Conservation (phyloP, 2,888 invertebrate species). For the Eupelmus urozonus region DNA sequence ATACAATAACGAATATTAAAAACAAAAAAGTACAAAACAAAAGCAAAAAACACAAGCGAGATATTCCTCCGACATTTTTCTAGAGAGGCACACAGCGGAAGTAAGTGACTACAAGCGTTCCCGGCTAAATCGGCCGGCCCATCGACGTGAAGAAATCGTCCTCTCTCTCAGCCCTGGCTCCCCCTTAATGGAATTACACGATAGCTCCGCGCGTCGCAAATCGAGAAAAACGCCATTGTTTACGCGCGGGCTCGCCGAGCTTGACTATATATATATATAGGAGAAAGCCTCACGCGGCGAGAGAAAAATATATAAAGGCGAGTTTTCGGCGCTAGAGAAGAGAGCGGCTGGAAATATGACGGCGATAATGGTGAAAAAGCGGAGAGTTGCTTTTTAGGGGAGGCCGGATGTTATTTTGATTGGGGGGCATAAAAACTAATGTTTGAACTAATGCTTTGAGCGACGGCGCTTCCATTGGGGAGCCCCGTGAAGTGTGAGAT, state of each 20-base stretch:
- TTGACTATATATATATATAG: too few species aligned
- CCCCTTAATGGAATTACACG: slow-evolving; percentile 64
- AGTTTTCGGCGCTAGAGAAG: background rate
- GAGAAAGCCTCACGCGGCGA: background rate
- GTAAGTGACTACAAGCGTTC: slow-evolving; percentile 44
- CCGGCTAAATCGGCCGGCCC: slow-evolving; percentile 49
- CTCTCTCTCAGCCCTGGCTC: background rate
- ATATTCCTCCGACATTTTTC: slow-evolving; percentile 30
- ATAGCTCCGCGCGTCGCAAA: slow-evolving; percentile 31
- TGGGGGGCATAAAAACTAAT: too few species aligned
- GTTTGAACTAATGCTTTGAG: too few species aligned
- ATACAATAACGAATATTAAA: too few species aligned
- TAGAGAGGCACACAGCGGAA: slow-evolving; percentile 13
- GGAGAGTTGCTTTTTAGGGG: background rate
- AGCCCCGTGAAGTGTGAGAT: too few species aligned
- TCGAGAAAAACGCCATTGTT: slow-evolving; percentile 52
- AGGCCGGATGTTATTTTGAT: slow-evolving; percentile 7
- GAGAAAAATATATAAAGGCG: slow-evolving; percentile 29
- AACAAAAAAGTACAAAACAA: too few species aligned
- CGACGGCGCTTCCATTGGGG: too few species aligned
- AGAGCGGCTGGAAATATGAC: slow-evolving; percentile 19
- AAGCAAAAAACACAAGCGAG: too few species aligned
- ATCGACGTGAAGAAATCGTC: slow-evolving; percentile 58
- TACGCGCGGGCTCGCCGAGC: slow-evolving; percentile 38
- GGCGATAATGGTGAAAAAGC: slow-evolving; percentile 26